phyloP scores from a whole-genome alignment of 1,140 invertebrate species.

The Leptinotarsa lineolata region DNA sequence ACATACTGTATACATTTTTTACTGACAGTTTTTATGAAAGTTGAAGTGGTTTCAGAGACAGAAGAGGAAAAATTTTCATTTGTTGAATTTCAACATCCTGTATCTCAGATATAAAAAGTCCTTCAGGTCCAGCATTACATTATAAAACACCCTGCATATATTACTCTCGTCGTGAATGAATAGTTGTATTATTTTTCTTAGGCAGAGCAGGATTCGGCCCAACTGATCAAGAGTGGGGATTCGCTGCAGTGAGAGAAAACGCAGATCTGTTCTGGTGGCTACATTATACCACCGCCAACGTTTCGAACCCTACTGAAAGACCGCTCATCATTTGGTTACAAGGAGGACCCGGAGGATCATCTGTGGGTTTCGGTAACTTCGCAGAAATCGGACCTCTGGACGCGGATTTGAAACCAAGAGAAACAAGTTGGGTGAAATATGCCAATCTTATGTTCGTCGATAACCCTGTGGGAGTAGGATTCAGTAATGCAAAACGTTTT shows the following conservation, averaged over 20 bases:
- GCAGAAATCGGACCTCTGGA: conserved; percentile 76
- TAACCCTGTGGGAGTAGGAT: conserved; percentile 86
- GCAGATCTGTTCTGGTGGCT: conserved; percentile 86
- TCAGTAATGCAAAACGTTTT: conserved; percentile 74
- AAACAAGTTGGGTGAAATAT: conserved; percentile 72
- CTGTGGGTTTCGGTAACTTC: conserved; percentile 79
- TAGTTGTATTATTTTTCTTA: too few relatives aligned
- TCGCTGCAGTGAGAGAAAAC: conserved; percentile 67
- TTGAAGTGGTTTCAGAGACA: too few relatives aligned
- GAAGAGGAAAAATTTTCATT: too few relatives aligned
- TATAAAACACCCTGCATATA: too few relatives aligned
- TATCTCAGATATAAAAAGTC: too few relatives aligned
- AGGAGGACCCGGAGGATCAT: conserved; percentile 72
- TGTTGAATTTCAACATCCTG: too few relatives aligned
- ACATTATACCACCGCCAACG: conserved; percentile 69
- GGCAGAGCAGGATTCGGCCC: conserved; percentile 60
- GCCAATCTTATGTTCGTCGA: conserved; percentile 86
- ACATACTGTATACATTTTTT: too few relatives aligned
- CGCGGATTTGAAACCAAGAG: conserved; percentile 66
- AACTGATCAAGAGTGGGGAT: conserved; percentile 71
- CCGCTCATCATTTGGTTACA: conserved; percentile 74
- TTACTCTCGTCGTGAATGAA: too few relatives aligned
- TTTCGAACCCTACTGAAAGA: conserved; percentile 62
- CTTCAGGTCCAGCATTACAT: too few relatives aligned
- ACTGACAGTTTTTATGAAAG: too few relatives aligned